These are phyloP conservation scores for Ascidia mentula DNA, from an alignment of 23 tunicate species.

Conservation along the genomic window DNA sequence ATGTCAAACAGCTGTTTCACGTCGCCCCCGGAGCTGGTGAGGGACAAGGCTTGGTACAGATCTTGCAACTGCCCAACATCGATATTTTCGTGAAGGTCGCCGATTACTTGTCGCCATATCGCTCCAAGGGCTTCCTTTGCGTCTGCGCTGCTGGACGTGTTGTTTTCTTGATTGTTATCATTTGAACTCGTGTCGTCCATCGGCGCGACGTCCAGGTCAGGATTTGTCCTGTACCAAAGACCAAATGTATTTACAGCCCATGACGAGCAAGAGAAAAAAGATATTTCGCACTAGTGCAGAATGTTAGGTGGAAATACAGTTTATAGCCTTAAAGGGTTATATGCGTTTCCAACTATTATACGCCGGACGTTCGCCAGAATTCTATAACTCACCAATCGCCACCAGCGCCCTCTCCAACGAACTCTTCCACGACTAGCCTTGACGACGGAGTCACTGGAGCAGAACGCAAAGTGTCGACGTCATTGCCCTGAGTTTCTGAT, in stretches of 20 bases:
- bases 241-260: neutral
- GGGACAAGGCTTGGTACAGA: slow-evolving; percentile 39
- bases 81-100: slow-evolving; percentile 25
- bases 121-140: slow-evolving; percentile 51
- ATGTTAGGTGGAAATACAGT: no score
- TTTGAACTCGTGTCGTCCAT: slow-evolving; percentile 3
- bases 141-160: neutral
- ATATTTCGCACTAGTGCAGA: no score
- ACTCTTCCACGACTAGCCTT: slow-evolving; percentile 18
- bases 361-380: no score
- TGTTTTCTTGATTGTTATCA: neutral
- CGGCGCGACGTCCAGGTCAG: neutral
- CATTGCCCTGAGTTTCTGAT: neutral
- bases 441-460: neutral
- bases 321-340: no score
- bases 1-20: slow-evolving; percentile 45
- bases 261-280: no score
- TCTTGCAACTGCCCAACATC: slow-evolving; percentile 40
- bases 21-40: slow-evolving; percentile 36
- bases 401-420: slow-evolving; percentile 34
- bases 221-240: neutral
- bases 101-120: slow-evolving; percentile 45
- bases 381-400: slow-evolving; percentile 34
- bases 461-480: neutral
- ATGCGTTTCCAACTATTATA: no score